phyloP scores from a whole-genome alignment of 2,797 vertebrate species.

The Sitta carolinensis region DNA sequence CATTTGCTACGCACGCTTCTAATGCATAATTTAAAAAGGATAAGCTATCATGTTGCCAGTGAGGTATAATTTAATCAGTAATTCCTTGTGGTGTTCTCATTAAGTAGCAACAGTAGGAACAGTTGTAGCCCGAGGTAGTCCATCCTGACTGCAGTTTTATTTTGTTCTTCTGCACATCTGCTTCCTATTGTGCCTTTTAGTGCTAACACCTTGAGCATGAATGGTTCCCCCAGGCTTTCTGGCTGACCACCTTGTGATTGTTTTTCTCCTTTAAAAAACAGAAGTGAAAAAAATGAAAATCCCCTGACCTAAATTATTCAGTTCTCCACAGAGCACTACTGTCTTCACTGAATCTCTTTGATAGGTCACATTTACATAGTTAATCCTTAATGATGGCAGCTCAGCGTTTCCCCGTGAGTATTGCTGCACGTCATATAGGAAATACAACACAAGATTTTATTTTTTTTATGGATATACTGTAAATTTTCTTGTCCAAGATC shows the following conservation, averaged over 20 bases:
- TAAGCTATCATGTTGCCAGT: neutral
- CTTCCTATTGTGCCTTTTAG: conserved; percentile 53
- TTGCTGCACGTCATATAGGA: neutral
- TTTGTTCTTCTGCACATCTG: conserved; percentile 58
- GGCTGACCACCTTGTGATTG: conserved; percentile 42
- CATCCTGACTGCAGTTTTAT: conserved; percentile 27
- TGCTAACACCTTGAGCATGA: conserved; percentile 41
- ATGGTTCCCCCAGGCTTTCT: conserved; percentile 29
- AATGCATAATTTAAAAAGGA: neutral
- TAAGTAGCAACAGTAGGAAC: conserved; percentile 15
- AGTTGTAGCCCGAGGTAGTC: neutral
- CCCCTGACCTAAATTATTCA: neutral
- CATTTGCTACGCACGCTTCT: neutral
- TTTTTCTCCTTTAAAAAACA: conserved; percentile 16
- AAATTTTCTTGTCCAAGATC: neutral
- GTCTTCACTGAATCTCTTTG: neutral
- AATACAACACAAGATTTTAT: neutral
- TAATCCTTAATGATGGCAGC: neutral
- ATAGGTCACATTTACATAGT: neutral
- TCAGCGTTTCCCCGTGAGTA: neutral
- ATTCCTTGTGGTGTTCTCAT: conserved; percentile 8
- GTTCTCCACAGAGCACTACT: neutral
- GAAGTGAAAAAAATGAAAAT: neutral
- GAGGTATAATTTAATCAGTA: conserved; percentile 23
- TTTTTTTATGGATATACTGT: neutral